Evolutionary conservation across 2,113 vertebrate species (phyloP).

Genomic region (Aspiorhynchus laticeps): DNA sequence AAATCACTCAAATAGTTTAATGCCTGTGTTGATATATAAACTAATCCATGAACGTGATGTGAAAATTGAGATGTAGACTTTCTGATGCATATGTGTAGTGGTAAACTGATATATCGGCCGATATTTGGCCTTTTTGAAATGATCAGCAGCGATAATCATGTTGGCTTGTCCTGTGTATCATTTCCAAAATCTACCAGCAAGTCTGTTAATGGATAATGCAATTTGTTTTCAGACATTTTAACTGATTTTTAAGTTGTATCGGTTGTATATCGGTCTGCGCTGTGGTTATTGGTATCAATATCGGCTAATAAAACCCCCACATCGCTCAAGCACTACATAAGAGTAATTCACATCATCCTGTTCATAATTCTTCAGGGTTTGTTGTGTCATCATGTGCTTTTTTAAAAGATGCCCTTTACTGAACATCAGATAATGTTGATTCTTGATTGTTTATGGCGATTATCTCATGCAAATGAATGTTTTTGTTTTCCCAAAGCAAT

Average conservation of each 20-base stretch:
- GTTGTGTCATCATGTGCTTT: background rate
- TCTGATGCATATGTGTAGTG: background rate
- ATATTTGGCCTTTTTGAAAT: background rate
- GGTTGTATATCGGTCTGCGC: background rate
- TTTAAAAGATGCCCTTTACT: background rate
- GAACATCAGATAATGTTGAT: background rate
- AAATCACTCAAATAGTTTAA: background rate
- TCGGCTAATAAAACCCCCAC: background rate
- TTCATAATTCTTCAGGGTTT: background rate
- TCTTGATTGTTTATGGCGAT: background rate
- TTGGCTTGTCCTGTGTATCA: background rate
- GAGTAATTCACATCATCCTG: background rate
- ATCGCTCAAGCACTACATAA: background rate
- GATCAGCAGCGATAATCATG: background rate
- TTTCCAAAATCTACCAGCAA: background rate
- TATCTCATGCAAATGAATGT: slow-evolving; percentile 31
- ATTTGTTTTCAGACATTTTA: background rate
- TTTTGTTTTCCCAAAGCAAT: slow-evolving; percentile 12
- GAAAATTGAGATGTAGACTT: background rate
- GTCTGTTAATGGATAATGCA: background rate
- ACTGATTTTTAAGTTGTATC: background rate
- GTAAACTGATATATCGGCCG: background rate
- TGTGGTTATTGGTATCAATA: background rate
- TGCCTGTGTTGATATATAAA: fast-evolving
- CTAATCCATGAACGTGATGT: background rate